These are phyloP conservation scores for Tylochromis polylepis DNA, from an alignment of 2,113 vertebrate species.

Conservation along the genomic window DNA sequence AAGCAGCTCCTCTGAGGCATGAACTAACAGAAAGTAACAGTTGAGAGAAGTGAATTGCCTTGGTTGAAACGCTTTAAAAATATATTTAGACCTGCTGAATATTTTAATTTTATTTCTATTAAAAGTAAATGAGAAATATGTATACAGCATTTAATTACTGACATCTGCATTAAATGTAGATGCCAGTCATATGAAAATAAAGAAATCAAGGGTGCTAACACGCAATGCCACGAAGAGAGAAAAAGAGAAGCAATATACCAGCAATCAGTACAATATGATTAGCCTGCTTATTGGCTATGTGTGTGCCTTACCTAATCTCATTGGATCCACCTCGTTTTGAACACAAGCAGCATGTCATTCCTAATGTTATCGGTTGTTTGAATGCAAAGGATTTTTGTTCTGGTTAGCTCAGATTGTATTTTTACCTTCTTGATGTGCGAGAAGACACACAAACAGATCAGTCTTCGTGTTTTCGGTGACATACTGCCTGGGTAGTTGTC, in stretches of 20 bases:
- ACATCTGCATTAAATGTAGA: background rate
- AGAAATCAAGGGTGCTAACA: conserved; percentile 5
- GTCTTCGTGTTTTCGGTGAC: background rate
- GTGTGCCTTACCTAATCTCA: conserved; percentile 48
- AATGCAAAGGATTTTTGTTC: conserved; percentile 1
- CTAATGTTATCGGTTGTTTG: conserved; percentile 32
- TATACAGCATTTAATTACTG: background rate
- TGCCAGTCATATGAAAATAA: conserved; percentile 11
- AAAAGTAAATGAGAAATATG: background rate
- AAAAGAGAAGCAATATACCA: conserved; percentile 30
- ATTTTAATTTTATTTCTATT: background rate
- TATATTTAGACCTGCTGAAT: background rate
- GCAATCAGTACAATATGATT: conserved; percentile 56
- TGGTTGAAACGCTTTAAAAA: background rate
- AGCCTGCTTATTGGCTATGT: conserved; percentile 49
- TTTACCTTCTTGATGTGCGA: conserved; percentile 24
- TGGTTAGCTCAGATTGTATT: conserved; percentile 5
- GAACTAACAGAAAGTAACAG: background rate
- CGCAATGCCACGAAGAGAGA: background rate
- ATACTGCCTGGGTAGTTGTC: background rate
- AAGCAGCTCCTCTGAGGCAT: background rate
- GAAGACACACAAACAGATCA: conserved; percentile 4
- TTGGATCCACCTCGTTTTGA: conserved; percentile 51
- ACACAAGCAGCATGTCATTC: conserved; percentile 34
- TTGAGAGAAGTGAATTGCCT: background rate